Evolutionary conservation across 2,888 invertebrate species (phyloP).

Genomic region (Drosophila maculinotata): DNA sequence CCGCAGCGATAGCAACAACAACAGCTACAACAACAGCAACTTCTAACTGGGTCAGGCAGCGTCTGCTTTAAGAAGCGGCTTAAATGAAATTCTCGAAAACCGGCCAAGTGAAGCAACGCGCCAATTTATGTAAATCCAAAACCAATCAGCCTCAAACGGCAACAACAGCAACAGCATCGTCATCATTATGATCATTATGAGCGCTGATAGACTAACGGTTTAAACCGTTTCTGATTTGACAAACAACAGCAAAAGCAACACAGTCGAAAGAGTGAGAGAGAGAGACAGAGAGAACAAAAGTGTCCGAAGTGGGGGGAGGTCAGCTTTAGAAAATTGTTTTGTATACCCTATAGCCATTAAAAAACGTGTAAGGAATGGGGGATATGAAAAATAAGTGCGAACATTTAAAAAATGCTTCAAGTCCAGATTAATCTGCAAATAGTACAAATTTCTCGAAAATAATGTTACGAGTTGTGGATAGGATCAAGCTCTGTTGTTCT

Average conservation of each 20-base stretch:
- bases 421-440: too few relatives aligned
- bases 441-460: too few relatives aligned
- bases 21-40: constrained; percentile 19
- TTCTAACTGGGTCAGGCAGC: constrained; percentile 66
- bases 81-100: constrained; percentile 61
- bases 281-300: not conserved
- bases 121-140: constrained; percentile 78
- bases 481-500: too few relatives aligned
- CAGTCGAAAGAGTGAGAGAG: not conserved
- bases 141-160: constrained; percentile 72
- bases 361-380: not conserved
- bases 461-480: too few relatives aligned
- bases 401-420: too few relatives aligned
- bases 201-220: constrained; percentile 68
- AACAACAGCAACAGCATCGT: constrained; percentile 43
- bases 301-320: not conserved
- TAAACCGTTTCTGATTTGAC: constrained; percentile 63
- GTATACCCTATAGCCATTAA: constrained; percentile 28
- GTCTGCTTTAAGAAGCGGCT: constrained; percentile 48
- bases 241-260: constrained; percentile 29
- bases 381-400: not conserved
- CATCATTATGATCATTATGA: constrained; percentile 61
- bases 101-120: constrained; percentile 68
- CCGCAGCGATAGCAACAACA: constrained; percentile 14
- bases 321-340: constrained; percentile 24